These are phyloP conservation scores for Luffia ferchaultella DNA, from an alignment of 2,888 invertebrate genomes.

Conservation along the genomic window DNA sequence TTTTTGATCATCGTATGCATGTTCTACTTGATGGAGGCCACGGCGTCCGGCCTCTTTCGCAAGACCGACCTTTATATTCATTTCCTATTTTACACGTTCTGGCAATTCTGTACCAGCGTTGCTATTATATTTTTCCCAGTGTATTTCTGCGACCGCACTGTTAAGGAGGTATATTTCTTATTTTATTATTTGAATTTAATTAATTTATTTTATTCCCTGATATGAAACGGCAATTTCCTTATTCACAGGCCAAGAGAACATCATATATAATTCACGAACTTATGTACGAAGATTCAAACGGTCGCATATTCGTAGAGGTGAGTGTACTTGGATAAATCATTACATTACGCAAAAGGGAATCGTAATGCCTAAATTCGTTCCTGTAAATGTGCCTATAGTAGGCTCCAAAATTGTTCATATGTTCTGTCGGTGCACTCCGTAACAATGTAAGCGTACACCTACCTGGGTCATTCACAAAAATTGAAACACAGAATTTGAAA, in stretches of 20 bases:
- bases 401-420: too few species aligned
- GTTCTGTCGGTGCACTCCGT: too few species aligned
- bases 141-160: constrained; percentile 27
- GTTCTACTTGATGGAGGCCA: constrained; percentile 50
- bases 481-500: too few species aligned
- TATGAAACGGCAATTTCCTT: too few species aligned
- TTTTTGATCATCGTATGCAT: constrained; percentile 30
- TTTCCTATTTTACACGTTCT: constrained; percentile 32
- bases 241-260: constrained; percentile 32
- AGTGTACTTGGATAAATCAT: too few species aligned
- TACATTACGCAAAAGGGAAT: too few species aligned
- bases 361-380: too few species aligned
- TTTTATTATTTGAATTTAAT: too few species aligned
- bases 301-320: constrained; percentile 32
- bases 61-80: constrained; percentile 28
- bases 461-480: too few species aligned
- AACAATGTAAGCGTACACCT: too few species aligned
- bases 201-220: too few species aligned
- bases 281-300: constrained; percentile 30
- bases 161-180: constrained; percentile 25
- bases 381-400: too few species aligned
- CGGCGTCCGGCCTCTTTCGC: constrained; percentile 35
- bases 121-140: constrained; percentile 27
- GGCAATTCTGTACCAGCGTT: constrained; percentile 31
- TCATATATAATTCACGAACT: constrained; percentile 33